Evolutionary conservation across 2,797 vertebrate species (phyloP).

Genomic region (Calcarius lapponicus): DNA sequence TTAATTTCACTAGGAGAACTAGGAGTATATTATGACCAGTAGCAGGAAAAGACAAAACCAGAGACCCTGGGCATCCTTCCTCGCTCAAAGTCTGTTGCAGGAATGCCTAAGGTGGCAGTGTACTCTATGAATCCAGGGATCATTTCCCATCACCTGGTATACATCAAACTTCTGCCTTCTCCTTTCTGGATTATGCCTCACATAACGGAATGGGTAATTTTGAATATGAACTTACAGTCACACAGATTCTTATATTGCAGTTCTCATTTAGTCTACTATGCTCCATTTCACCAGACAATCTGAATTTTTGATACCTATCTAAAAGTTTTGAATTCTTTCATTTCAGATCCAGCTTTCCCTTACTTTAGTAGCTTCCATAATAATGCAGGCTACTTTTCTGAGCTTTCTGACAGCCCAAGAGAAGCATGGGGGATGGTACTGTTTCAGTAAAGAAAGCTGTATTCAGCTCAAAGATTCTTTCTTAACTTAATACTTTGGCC

Average conservation of each 20-base stretch:
- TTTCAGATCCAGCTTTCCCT: not conserved
- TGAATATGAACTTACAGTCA: not conserved
- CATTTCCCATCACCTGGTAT: not conserved
- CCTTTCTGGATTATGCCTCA: not conserved
- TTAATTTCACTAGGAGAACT: not conserved
- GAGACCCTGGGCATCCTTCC: not conserved
- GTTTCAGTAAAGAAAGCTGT: not conserved
- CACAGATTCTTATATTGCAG: not conserved
- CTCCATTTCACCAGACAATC: not conserved
- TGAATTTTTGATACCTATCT: not conserved
- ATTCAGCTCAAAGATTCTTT: not conserved
- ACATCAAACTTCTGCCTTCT: not conserved
- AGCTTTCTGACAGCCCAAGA: not conserved
- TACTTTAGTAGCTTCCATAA: not conserved
- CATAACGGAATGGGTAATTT: not conserved
- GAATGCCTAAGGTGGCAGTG: not conserved
- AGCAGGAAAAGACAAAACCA: not conserved
- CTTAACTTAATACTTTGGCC: not conserved
- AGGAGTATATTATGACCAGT: not conserved
- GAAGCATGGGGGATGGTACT: not conserved
- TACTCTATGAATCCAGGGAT: not conserved
- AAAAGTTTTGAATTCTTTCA: not conserved
- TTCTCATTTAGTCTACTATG: not conserved
- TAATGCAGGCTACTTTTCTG: not conserved
- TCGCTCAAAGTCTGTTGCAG: not conserved